Conservation (phyloP, 2,113 vertebrate species). For the Piprites chloris region DNA sequence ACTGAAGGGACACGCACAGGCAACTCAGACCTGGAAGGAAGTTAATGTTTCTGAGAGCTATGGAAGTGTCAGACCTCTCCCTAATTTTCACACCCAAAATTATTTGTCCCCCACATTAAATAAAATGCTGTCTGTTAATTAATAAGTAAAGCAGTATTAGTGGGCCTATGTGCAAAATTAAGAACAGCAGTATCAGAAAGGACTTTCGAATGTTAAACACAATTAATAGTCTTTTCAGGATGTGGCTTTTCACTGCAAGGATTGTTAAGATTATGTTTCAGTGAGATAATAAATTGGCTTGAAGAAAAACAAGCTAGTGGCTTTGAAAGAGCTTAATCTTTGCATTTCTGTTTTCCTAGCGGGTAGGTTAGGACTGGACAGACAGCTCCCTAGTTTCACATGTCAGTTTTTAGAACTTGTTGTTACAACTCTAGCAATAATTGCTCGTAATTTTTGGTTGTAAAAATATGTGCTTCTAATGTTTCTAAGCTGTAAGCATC, state of each 20-base stretch:
- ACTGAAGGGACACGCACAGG: not conserved
- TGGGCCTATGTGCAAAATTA: not conserved
- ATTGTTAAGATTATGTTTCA: not conserved
- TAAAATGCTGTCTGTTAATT: not conserved
- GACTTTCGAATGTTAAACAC: not conserved
- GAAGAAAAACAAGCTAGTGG: not conserved
- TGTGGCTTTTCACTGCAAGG: not conserved
- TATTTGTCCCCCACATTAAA: not conserved
- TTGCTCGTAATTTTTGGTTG: not conserved
- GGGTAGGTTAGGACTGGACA: not conserved
- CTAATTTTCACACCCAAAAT: not conserved
- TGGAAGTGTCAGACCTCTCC: not conserved
- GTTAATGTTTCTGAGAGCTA: not conserved
- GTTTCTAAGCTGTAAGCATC: not conserved
- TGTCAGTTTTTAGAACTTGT: not conserved
- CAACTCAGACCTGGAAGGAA: not conserved
- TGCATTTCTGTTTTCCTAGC: not conserved
- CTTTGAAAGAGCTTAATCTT: not conserved
- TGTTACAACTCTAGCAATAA: not conserved
- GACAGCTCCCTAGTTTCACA: not conserved
- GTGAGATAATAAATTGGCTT: not conserved
- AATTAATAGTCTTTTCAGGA: not conserved
- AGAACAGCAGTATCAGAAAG: not conserved
- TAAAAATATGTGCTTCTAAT: constrained; percentile 17
- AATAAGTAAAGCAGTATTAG: not conserved